Percentiles rank a stretch among this genome's conserved stretches.
These are phyloP conservation scores for Amblyopsis hoosieri DNA, from an alignment of 2,797 vertebrate genomes.

Conservation along the genomic window DNA sequence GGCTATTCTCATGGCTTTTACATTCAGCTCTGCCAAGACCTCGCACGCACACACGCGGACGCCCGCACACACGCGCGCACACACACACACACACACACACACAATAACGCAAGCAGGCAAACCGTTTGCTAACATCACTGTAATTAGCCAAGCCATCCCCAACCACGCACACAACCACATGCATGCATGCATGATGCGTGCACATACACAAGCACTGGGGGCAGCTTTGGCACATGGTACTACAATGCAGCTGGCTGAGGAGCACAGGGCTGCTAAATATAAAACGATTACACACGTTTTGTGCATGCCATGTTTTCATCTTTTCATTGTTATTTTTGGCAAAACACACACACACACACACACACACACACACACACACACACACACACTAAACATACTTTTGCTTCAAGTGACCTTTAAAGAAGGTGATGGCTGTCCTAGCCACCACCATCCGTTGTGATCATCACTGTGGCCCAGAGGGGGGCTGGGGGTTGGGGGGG, in stretches of 20 bases:
- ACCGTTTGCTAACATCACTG: conserved; percentile 43
- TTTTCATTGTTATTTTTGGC: too few relatives aligned
- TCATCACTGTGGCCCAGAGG: conserved; percentile 48
- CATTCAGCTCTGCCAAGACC: conserved; percentile 64
- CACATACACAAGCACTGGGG: conserved; percentile 33
- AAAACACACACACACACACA: conserved; percentile 23
- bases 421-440: conserved; percentile 27
- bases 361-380: conserved; percentile 27
- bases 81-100: conserved; percentile 20
- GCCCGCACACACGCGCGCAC: conserved; percentile 28
- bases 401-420: conserved; percentile 36
- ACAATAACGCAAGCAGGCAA: conserved; percentile 34
- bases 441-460: conserved; percentile 38
- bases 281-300: conserved; percentile 11
- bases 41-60: conserved; percentile 33
- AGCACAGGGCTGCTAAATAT: conserved; percentile 62
- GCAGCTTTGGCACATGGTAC: conserved; percentile 56
- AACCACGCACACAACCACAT: background rate
- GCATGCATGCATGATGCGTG: conserved; percentile 14
- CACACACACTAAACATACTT: conserved; percentile 41
- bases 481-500: background rate
- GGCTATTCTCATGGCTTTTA: conserved; percentile 66
- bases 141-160: conserved; percentile 45
- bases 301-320: too few relatives aligned
- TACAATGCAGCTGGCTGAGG: conserved; percentile 50